These are phyloP conservation scores for Leptopilina syphax DNA, from an alignment of 2,888 invertebrate species.

Conservation along the genomic window DNA sequence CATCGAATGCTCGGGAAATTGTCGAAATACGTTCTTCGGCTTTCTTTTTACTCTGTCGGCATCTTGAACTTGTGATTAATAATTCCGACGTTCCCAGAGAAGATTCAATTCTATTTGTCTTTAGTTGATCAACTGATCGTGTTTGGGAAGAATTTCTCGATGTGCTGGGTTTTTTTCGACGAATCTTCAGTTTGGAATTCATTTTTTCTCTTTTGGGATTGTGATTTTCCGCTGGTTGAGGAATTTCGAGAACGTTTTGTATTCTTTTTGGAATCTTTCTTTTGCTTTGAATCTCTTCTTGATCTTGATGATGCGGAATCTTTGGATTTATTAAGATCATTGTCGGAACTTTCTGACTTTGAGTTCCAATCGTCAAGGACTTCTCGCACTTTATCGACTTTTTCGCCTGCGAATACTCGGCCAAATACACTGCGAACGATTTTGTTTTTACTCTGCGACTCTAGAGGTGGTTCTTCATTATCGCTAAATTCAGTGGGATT, in stretches of 20 bases:
- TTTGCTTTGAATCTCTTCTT: conserved; percentile 32
- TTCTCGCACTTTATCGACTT: conserved; percentile 70
- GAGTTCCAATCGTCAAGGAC: conserved; percentile 73
- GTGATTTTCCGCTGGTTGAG: conserved; percentile 7
- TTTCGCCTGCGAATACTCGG: conserved; percentile 71
- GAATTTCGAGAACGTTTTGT: conserved; percentile 20
- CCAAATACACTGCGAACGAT: conserved; percentile 74
- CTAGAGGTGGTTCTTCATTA: conserved; percentile 58
- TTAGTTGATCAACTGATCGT: not conserved
- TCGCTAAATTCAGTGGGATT: conserved; percentile 63
- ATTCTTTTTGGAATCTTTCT: conserved; percentile 45
- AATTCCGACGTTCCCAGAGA: conserved; percentile 41
- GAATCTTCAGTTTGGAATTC: conserved; percentile 24
- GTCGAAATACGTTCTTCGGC: conserved; percentile 72
- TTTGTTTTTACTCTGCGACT: conserved; percentile 67
- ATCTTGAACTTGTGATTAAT: conserved; percentile 56
- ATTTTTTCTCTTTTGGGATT: conserved; percentile 38
- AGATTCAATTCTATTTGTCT: conserved; percentile 18
- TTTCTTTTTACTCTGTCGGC: conserved; percentile 71
- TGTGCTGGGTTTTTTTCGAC: conserved; percentile 10
- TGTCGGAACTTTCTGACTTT: conserved; percentile 62
- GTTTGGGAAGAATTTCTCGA: conserved; percentile 7
- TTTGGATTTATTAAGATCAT: conserved; percentile 60
- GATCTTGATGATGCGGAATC: conserved; percentile 21
- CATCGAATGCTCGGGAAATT: conserved; percentile 62